phyloP scores from a whole-genome alignment of 2,113 vertebrate genomes.

The Puma concolor region DNA sequence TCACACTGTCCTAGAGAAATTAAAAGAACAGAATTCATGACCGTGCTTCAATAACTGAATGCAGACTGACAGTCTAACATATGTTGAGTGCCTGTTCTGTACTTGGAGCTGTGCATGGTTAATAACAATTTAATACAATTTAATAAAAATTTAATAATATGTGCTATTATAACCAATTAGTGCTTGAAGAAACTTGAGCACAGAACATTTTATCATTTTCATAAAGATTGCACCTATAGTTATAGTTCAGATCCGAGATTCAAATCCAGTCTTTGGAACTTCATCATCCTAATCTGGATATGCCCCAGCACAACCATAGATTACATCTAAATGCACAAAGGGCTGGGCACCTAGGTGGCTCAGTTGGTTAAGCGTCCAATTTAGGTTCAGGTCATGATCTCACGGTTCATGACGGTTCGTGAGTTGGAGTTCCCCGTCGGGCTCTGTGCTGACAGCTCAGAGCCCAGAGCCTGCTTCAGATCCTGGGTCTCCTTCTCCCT shows the following conservation, averaged over 20 bases:
- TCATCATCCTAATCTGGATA: neutral
- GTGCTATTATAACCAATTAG: neutral
- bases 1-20: neutral
- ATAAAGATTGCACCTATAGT: neutral
- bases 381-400: no score
- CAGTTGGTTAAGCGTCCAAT: no score
- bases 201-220: neutral
- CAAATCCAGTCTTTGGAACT: neutral
- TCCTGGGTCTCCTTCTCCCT: no score
- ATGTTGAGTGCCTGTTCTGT: neutral
- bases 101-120: neutral
- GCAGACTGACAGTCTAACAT: neutral
- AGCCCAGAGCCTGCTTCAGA: no score
- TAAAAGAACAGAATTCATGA: neutral
- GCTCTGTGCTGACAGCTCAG: no score
- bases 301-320: neutral
- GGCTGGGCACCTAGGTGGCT: no score
- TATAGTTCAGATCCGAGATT: neutral
- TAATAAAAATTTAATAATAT: neutral
- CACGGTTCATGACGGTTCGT: rapidly evolving
- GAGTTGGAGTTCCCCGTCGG: no score
- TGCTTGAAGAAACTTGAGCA: neutral
- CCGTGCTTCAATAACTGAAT: neutral
- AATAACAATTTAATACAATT: neutral
- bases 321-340: neutral